Conservation (phyloP, 2,888 invertebrate genomes). For the Trachelus iudaicus region DNA sequence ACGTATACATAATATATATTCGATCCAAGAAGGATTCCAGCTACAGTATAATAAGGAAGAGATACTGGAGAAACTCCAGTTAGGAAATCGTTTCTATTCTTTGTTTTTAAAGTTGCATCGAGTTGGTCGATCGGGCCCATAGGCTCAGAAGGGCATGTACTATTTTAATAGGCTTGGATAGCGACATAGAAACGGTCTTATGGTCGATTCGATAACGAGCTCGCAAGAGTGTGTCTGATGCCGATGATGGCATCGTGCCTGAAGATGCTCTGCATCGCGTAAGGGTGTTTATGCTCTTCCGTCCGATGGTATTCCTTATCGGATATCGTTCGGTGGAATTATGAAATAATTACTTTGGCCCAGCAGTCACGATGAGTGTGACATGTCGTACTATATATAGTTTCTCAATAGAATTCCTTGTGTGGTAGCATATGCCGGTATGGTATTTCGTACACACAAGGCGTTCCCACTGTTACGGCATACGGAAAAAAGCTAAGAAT, state of each 20-base stretch:
- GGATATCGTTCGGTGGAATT: constrained; percentile 19
- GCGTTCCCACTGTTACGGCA: background rate
- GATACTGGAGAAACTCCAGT: background rate
- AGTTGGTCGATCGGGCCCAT: background rate
- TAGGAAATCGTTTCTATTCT: background rate
- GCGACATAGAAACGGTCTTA: constrained; percentile 38
- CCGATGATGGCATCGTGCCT: background rate
- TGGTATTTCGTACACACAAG: background rate
- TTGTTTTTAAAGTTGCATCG: background rate
- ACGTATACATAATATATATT: no score
- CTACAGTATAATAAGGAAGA: background rate
- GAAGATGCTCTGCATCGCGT: background rate
- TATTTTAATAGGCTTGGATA: constrained; percentile 34
- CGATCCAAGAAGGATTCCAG: no score
- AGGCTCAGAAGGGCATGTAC: constrained; percentile 14
- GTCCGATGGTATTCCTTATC: background rate
- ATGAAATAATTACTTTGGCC: constrained; percentile 24
- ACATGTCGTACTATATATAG: background rate
- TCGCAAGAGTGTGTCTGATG: constrained; percentile 11
- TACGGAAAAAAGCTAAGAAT: background rate
- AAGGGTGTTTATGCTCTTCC: background rate
- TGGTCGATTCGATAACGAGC: constrained; percentile 17
- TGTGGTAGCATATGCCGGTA: constrained; percentile 11
- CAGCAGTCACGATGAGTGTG: background rate
- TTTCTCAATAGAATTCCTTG: constrained; percentile 39